A percentile compares a stretch with the other conserved stretches of the same genome.
Conservation (phyloP, 1,140 invertebrate genomes). For the Druon quercuslanigerum region DNA sequence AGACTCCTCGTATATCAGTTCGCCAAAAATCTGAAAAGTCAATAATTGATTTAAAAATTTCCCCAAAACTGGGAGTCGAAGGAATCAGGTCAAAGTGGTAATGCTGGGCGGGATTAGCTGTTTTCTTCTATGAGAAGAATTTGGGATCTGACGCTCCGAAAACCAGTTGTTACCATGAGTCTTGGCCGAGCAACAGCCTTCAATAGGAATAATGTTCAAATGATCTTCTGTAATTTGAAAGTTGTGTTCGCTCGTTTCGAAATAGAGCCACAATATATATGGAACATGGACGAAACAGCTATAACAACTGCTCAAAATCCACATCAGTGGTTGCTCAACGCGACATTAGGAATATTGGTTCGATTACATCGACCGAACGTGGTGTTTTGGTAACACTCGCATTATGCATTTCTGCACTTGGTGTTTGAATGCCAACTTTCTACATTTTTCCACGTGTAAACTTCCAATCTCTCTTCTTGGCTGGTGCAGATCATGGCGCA, state of each 20-base stretch:
- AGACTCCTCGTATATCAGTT: too few species aligned
- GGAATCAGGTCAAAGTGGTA: too few species aligned
- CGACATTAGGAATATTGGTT: constrained; percentile 61
- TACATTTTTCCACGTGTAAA: constrained; percentile 58
- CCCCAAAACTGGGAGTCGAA: too few species aligned
- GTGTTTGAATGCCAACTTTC: constrained; percentile 59
- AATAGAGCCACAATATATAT: constrained; percentile 62
- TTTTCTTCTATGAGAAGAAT: constrained; percentile 60
- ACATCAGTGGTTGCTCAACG: constrained; percentile 62
- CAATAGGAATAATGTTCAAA: too few species aligned
- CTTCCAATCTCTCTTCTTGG: constrained; percentile 35
- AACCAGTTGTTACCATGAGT: constrained; percentile 66
- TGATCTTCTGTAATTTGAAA: too few species aligned
- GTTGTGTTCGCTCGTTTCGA: constrained; percentile 66
- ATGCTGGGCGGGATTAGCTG: constrained; percentile 30
- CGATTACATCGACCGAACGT: constrained; percentile 69
- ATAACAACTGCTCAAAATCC: constrained; percentile 72
- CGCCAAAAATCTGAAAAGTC: too few species aligned
- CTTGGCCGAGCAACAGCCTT: constrained; percentile 59
- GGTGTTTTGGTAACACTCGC: constrained; percentile 68
- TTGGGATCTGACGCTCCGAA: constrained; percentile 59
- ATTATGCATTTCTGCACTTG: constrained; percentile 56
- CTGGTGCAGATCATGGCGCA: not conserved
- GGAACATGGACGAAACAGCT: constrained; percentile 70
- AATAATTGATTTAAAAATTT: too few species aligned